Evolutionary conservation across 2,113 vertebrate species (phyloP), one percentile per base, ranked within the genome.

Genomic region (Perca fluviatilis): DNA sequence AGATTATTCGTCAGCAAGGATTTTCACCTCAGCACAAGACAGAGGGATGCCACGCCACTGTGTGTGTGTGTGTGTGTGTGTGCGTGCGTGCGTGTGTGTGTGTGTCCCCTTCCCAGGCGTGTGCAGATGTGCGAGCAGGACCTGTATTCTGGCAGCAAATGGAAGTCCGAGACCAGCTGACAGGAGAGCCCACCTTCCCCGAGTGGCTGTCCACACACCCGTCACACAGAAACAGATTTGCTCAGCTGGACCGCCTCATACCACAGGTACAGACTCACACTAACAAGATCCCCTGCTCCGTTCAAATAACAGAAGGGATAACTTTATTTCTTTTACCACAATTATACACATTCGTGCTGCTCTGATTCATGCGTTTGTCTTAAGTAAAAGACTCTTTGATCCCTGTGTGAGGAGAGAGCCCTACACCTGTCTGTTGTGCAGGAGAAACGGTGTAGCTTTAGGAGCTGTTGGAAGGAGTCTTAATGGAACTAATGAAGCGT

Each of bases 181-280:
- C 67, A 1, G 96, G 95, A 16, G 92, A 95, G 30, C 92, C 91
- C 23, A 94, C 69, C 69, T 1, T 96, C 27, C 97, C 98, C 0
- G 96, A 99, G 89, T 99, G 98, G 97, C 94, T 99, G 49, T 99
- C 98, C 78, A 99, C 98, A 5, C 98, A 99, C 80, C 98, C 98
- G 2, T 98, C 98, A 3, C 97, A 99, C 80, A 97, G 91, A 51
- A 98, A 96, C 82, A 95, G 97, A 79, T 94, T 93, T 19, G 93
- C 94, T 57, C 94, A 96, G 74, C 86, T 99, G 86, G 96, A 99
- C 47, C 94, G 94, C 43, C 96, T 98, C 43, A 90, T 99, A 66
- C 98, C 98, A 12, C 91, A 98, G 97, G 98, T 99, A 96, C 94
- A 80, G 65, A 50, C 50, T 16, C 65, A 75, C 82, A 49, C 66